These are phyloP conservation scores for Paramacrobiotus metropolitanus DNA, from an alignment of 1,140 invertebrate genomes.

Conservation along the genomic window DNA sequence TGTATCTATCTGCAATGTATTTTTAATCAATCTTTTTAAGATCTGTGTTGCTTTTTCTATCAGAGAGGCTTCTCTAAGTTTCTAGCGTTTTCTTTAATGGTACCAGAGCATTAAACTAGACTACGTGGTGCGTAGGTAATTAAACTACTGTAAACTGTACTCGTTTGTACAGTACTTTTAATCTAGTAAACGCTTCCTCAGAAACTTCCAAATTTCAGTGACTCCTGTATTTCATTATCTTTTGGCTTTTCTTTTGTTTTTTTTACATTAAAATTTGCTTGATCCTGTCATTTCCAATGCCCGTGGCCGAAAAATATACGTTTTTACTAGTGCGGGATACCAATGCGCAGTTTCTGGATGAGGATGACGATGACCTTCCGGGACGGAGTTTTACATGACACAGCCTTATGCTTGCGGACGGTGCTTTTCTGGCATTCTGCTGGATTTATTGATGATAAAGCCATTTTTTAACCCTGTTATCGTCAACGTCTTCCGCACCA, in stretches of 20 bases:
- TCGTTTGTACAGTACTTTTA: too few species aligned
- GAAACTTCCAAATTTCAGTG: too few species aligned
- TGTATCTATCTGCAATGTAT: too few species aligned
- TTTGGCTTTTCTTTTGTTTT: background rate
- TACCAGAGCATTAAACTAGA: too few species aligned
- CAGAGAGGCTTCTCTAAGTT: too few species aligned
- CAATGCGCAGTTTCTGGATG: conserved; percentile 1
- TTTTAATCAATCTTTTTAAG: too few species aligned
- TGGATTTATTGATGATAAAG: background rate
- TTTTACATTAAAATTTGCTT: background rate
- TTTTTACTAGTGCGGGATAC: background rate
- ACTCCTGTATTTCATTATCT: too few species aligned
- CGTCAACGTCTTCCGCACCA: conserved; percentile 2
- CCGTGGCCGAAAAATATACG: too few species aligned
- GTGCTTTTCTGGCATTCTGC: background rate
- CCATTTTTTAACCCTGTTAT: background rate
- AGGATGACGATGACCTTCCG: background rate
- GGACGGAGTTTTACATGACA: conserved; percentile 4
- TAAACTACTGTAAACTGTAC: too few species aligned
- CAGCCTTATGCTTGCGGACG: background rate
- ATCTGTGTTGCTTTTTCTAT: background rate
- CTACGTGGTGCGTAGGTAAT: too few species aligned
- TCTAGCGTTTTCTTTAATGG: too few species aligned
- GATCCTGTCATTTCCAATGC: background rate
- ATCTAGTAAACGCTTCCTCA: too few species aligned